Base-by-base conservation (phyloP, 2,113 vertebrate species). In the Furnarius figulus region DNA sequence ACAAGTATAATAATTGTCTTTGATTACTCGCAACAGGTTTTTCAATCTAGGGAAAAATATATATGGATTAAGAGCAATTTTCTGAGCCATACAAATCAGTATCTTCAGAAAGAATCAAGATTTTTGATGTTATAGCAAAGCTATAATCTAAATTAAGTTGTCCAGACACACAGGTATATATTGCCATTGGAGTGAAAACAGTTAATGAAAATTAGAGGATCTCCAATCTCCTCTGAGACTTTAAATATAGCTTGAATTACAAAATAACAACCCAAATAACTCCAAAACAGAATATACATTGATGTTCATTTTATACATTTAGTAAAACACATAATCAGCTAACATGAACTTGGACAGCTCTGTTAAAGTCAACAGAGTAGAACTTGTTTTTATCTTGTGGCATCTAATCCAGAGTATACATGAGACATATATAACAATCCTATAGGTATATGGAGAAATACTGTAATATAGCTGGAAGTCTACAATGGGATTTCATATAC, bases 381-480 rank as follows among this genome's bases (percentile, higher is more conserved):
- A 76, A 73, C 7, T 28, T 18, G 8, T 12, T 92, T 90, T 84
- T 66, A 6, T 61, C 33, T 75, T 58, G 19, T 39, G 39, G 22
- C 17, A 68, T n/a, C 31, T 77, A 73, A 85, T 49, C 13, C 47
- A 61, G 16, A 44, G 11, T 16, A 24, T 44, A 40, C 11, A 5
- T 2, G 3, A 61, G 28, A 56, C 10, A 52, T 28, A 24, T 31
- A 15, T n/a, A 55, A 25, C 1, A 44, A 33, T 63, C 2, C 0
- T 50, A 9, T 8, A 55, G 5, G 10, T 39, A 39, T 20, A 58
- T 33, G 23, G 39, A 85, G 47, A 74, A 93, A 63, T 66, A 68
- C 1, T 50, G 27, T 35, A 74, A 66, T 14, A 42, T 8, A 70
- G 10, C 2, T 35, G 39, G 46, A 40, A 67, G 13, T 21, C 39